phyloP scores from a whole-genome alignment of 2,113 vertebrate species.

The Silurus asotus region DNA sequence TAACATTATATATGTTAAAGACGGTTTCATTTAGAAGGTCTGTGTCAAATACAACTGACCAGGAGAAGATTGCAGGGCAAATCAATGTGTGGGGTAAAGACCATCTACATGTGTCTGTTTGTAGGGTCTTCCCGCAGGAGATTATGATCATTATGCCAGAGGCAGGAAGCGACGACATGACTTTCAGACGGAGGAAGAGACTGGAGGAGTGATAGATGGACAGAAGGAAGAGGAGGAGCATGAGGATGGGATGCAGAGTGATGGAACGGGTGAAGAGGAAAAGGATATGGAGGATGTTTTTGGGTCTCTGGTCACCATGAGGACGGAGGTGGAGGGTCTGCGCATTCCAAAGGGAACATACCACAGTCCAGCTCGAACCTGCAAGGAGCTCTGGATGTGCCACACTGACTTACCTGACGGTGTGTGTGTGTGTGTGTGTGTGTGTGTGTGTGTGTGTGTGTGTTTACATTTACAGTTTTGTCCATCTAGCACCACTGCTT shows the following conservation, averaged over 20 bases:
- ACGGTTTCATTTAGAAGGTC: background rate
- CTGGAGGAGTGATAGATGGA: slow-evolving; percentile 67
- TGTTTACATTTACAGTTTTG: background rate
- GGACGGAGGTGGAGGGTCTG: slow-evolving; percentile 93
- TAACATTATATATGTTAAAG: background rate
- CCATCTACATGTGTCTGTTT: background rate
- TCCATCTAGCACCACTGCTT: background rate
- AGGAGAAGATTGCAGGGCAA: no score
- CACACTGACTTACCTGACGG: slow-evolving; percentile 86
- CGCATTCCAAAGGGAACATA: slow-evolving; percentile 88
- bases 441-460: background rate
- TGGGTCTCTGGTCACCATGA: slow-evolving; percentile 88
- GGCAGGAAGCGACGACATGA: slow-evolving; percentile 78
- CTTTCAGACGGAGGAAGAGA: slow-evolving; percentile 75
- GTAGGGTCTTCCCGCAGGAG: slow-evolving; percentile 76
- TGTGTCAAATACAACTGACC: no score
- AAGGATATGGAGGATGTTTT: slow-evolving; percentile 95
- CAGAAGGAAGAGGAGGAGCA: slow-evolving; percentile 66
- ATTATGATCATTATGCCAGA: slow-evolving; percentile 64
- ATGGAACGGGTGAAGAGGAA: slow-evolving; percentile 70
- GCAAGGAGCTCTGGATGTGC: slow-evolving; percentile 93
- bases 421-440: slow-evolving; percentile 59
- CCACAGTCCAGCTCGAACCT: slow-evolving; percentile 90
- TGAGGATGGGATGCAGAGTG: slow-evolving; percentile 64
- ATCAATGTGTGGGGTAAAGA: background rate